Evolutionary conservation across 1,140 invertebrate species (phyloP), one percentile per base, ranked within the genome.

Genomic region (Pogonomyrmex californicus): DNA sequence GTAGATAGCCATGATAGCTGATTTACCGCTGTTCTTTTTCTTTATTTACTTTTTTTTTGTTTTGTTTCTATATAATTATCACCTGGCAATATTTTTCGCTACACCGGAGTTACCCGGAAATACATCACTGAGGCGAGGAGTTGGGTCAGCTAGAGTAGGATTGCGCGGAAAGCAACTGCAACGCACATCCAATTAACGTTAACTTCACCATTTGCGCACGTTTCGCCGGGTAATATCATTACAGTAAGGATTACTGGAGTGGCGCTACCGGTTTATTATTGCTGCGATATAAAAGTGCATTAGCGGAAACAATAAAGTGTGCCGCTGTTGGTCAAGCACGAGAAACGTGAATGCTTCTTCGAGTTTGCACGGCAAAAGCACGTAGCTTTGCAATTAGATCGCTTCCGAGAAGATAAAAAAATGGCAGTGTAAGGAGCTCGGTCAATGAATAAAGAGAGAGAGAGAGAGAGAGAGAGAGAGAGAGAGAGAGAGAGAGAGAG

Each of bases 251-350:
- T 90, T 90, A 86, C 77, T 65, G 58, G 56, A 81, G 62, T 38
- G 33, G 63, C 71, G n/a, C 36, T 51, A 7, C 49, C 38, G 54
- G 71, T 87, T 90, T 85, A 85, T 90, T 89, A 90, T 68, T 83
- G 56, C 65, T 36, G 66, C 88, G 73, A 87, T 87, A 75, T 83
- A 83, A 89, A 78, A 78, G 78, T 65, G 73, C 73, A 89, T 89
- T 89, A 89, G 58, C 65, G 85, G 73, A 65, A 87, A 83, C 88
- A 65, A 77, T 86, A 83, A 86, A 70, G 47, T 58, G 49, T 54
- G 33, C 17, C 14, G 9, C 12, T 44, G 62, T 58, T 76, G 68
- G 36, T 41, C 70, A 82, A 49, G n/a, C 49, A 47, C 14, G 54
- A 58, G 49, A 66, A 85, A 56, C 33, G 6, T 10, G 56, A 58